A percentile compares a stretch with the other conserved stretches of the same genome.
Evolutionary conservation across 2,797 vertebrate genomes (phyloP).

Genomic region (Lithobates sylvaticus): DNA sequence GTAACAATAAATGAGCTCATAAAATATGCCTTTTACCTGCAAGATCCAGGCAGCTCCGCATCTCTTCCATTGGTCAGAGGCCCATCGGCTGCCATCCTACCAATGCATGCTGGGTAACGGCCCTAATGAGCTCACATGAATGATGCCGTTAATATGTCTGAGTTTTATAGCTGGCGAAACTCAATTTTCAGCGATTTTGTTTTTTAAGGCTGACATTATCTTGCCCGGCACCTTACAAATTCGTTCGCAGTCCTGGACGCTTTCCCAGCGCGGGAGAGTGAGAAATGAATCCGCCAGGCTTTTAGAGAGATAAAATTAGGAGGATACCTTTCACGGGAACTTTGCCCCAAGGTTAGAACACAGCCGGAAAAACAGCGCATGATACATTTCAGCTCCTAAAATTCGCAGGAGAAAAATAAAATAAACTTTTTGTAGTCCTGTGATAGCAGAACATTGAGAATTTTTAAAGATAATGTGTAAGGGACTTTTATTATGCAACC

Average conservation of each 20-base stretch:
- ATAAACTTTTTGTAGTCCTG: neutral
- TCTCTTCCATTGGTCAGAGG: constrained; percentile 15
- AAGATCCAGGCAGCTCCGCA: neutral
- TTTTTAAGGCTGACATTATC: constrained; percentile 42
- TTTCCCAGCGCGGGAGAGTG: constrained; percentile 28
- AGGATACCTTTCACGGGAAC: constrained; percentile 17
- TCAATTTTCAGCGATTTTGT: constrained; percentile 38
- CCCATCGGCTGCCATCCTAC: neutral
- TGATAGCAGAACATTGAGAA: neutral
- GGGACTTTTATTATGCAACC: no score
- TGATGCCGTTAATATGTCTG: constrained; percentile 43
- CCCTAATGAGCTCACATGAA: constrained; percentile 27
- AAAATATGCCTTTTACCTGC: constrained; percentile 21
- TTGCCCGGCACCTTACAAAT: constrained; percentile 19
- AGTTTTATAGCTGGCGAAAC: constrained; percentile 33
- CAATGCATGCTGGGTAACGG: constrained; percentile 3
- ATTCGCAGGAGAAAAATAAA: neutral
- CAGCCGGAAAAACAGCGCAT: constrained; percentile 39
- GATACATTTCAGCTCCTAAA: constrained; percentile 26
- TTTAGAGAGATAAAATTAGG: constrained; percentile 34
- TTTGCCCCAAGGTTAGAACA: constrained; percentile 49
- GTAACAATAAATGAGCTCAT: constrained; percentile 38
- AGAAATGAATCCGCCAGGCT: constrained; percentile 35
- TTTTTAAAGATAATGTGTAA: no score
- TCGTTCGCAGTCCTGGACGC: constrained; percentile 25